phyloP scores from a whole-genome alignment of 2,113 vertebrate genomes.

The Vicugna pacos region DNA sequence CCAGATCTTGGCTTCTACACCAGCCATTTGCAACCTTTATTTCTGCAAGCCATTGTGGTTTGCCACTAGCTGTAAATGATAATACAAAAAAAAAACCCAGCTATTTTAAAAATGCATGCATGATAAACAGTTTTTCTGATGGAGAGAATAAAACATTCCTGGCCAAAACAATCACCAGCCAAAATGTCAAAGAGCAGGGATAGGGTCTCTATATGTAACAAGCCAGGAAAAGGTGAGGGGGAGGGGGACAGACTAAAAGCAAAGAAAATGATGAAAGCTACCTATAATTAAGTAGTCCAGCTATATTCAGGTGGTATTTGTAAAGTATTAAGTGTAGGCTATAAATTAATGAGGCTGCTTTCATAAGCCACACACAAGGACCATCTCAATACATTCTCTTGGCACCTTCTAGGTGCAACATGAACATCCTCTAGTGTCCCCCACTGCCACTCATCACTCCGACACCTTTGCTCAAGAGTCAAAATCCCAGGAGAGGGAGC shows the following conservation, averaged over 20 bases:
- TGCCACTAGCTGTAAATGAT: slow-evolving; percentile 37
- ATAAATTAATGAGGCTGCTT: not conserved
- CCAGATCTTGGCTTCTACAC: not conserved
- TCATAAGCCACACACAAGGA: not conserved
- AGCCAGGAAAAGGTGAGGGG: not conserved
- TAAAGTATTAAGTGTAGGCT: not conserved
- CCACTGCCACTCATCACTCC: not conserved
- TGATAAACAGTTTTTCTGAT: slow-evolving; percentile 52
- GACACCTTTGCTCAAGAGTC: not conserved
- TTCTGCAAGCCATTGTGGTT: not conserved
- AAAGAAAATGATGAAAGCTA: not conserved
- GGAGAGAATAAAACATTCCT: not conserved
- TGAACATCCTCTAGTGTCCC: not conserved
- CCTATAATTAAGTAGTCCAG: not conserved
- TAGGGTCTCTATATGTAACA: not conserved
- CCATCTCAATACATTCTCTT: not conserved
- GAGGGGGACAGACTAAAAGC: not conserved
- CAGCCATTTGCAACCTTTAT: not conserved
- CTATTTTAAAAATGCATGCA: slow-evolving; percentile 38
- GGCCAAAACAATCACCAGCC: not conserved
- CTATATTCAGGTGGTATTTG: not conserved
- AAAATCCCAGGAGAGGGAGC: not conserved
- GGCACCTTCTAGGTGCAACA: not conserved
- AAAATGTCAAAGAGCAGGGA: not conserved
- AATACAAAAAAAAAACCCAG: not conserved